Evolutionary conservation across 2,113 vertebrate genomes (phyloP).

Genomic region (Ailurus styani): DNA sequence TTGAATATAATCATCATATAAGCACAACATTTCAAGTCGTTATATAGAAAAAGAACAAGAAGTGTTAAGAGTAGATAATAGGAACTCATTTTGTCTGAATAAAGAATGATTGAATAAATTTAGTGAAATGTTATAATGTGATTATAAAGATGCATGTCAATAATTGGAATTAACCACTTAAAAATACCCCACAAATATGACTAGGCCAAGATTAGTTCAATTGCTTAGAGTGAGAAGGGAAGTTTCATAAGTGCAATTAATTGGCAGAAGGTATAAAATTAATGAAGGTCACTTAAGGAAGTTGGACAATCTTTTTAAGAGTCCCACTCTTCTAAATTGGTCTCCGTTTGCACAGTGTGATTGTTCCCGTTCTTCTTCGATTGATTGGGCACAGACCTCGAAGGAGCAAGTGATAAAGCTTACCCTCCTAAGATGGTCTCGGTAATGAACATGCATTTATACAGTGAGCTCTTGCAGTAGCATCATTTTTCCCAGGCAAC

Average conservation of each 20-base stretch:
- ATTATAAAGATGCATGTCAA: background rate
- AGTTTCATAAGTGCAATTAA: background rate
- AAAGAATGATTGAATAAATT: background rate
- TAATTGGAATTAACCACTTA: background rate
- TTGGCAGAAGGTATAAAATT: background rate
- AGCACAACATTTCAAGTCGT: background rate
- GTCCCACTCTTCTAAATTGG: background rate
- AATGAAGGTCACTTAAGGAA: background rate
- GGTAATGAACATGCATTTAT: background rate
- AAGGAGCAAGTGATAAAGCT: background rate
- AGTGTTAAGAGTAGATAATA: background rate
- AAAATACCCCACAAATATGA: background rate
- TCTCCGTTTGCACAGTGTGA: fast-evolving
- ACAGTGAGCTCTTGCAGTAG: background rate
- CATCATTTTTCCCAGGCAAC: background rate
- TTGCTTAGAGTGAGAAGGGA: background rate
- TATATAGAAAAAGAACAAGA: background rate
- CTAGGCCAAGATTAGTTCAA: background rate
- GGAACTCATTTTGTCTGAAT: background rate
- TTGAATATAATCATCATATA: background rate
- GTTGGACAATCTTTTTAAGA: background rate
- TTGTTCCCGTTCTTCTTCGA: background rate
- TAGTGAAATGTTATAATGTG: background rate
- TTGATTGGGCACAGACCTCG: background rate
- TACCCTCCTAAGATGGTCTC: background rate